These are phyloP conservation scores for Nesogale talazaci DNA, from an alignment of 2,113 vertebrate species.

Conservation along the genomic window DNA sequence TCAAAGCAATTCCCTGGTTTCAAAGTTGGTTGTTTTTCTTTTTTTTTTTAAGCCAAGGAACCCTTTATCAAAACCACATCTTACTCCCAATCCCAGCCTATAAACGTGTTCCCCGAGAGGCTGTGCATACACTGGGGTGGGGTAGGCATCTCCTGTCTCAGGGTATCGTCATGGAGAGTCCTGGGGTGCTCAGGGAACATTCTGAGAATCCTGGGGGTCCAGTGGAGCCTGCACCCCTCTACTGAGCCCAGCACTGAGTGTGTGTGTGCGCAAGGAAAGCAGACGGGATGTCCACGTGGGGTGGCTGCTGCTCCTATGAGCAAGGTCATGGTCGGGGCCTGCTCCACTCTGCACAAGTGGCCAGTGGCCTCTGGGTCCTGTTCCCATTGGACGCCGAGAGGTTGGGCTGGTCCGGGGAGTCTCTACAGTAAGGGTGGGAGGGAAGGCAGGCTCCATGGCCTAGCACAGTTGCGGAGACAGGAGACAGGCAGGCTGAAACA, in stretches of 20 bases:
- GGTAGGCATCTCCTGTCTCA: background rate
- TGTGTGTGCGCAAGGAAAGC: no score
- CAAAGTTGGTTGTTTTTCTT: background rate
- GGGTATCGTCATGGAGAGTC: background rate
- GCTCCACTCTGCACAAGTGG: background rate
- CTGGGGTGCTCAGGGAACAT: background rate
- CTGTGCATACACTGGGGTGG: background rate
- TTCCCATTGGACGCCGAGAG: background rate
- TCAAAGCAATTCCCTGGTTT: constrained; percentile 34
- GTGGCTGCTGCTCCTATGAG: background rate
- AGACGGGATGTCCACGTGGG: background rate
- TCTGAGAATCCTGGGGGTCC: background rate
- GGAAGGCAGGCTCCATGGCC: background rate
- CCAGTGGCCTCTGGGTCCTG: background rate
- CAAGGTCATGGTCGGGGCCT: background rate
- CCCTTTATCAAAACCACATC: background rate
- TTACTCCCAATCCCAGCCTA: background rate
- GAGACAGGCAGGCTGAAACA: background rate
- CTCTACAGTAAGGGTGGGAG: background rate
- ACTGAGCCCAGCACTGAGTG: background rate
- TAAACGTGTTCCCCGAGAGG: background rate
- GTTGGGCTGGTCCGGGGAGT: background rate
- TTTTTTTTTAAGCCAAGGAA: background rate
- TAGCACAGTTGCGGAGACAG: fast-evolving
- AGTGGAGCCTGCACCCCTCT: background rate